Percentiles rank a stretch among this genome's conserved stretches.
These are phyloP conservation scores for Holothuria glaberrima DNA, from an alignment of 35 echinoderm and acorn worm species.

Conservation along the genomic window DNA sequence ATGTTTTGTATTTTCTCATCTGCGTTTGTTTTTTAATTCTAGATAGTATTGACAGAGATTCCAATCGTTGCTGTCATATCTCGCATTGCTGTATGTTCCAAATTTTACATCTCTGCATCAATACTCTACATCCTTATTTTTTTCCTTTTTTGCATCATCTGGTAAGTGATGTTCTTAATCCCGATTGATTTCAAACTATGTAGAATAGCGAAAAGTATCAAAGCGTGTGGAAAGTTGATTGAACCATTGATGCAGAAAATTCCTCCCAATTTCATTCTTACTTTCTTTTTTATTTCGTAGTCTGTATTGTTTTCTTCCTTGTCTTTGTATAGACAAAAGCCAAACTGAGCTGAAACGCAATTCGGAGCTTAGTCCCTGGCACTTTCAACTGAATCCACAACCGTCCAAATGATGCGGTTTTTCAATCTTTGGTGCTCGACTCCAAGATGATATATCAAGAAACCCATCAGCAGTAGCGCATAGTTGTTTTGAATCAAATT, in stretches of 20 bases:
- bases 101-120: neutral
- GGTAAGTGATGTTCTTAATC: slow-evolving; percentile 57
- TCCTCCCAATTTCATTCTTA: slow-evolving; percentile 44
- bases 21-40: neutral
- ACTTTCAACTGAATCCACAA: slow-evolving; percentile 57
- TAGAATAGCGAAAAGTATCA: slow-evolving; percentile 43
- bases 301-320: slow-evolving; percentile 60
- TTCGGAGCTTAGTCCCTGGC: slow-evolving; percentile 62
- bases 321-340: slow-evolving; percentile 53
- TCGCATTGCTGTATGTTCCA: slow-evolving; percentile 22
- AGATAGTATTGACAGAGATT: neutral
- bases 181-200: slow-evolving; percentile 51
- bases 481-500: slow-evolving; percentile 44
- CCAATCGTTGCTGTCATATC: slow-evolving; percentile 25
- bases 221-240: slow-evolving; percentile 30
- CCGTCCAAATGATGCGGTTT: slow-evolving; percentile 30
- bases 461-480: slow-evolving; percentile 35
- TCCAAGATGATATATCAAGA: neutral
- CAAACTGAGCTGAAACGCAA: slow-evolving; percentile 57
- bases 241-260: slow-evolving; percentile 9
- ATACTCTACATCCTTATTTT: slow-evolving; percentile 6
- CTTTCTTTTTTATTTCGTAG: neutral
- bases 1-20: too few species aligned
- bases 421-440: neutral
- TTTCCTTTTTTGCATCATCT: slow-evolving; percentile 8